A percentile compares a stretch with the other conserved stretches of the same genome.
Evolutionary conservation across 2,113 vertebrate species (phyloP).

Genomic region (Abramis brama): DNA sequence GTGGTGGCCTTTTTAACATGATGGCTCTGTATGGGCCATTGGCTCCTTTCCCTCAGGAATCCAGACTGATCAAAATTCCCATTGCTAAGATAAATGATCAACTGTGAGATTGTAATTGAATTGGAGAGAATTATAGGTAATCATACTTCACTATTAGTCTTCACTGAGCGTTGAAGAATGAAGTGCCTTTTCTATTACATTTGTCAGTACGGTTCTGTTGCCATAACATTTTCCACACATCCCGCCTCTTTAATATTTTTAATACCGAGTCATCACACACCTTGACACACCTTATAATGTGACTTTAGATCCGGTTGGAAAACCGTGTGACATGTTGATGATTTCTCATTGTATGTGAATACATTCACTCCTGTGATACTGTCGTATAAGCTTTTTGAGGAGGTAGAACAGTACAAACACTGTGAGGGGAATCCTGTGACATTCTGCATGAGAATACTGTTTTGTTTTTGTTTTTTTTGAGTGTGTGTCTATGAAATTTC

Average conservation of each 20-base stretch:
- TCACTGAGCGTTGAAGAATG: constrained; percentile 34
- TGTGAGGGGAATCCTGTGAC: constrained; percentile 38
- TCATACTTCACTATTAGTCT: neutral
- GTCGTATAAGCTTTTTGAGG: neutral
- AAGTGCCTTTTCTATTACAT: constrained; percentile 57
- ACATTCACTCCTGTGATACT: constrained; percentile 18
- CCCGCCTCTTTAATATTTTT: neutral
- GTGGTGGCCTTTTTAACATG: neutral
- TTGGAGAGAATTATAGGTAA: constrained; percentile 8
- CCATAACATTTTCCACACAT: neutral
- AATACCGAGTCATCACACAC: constrained; percentile 7
- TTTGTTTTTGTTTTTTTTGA: neutral
- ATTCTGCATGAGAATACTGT: constrained; percentile 20
- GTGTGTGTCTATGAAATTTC: constrained; percentile 19
- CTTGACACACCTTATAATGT: neutral
- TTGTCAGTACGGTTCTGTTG: constrained; percentile 24
- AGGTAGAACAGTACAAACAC: constrained; percentile 22
- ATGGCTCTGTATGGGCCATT: neutral
- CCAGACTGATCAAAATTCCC: neutral
- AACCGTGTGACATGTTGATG: neutral
- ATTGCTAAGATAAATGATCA: neutral
- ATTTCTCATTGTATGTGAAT: neutral
- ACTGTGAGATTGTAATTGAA: constrained; percentile 2
- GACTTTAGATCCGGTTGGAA: neutral
- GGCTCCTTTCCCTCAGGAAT: constrained; percentile 39